Evolutionary conservation across 2,888 invertebrate species (phyloP).

Genomic region (Ochlodes sylvanus): DNA sequence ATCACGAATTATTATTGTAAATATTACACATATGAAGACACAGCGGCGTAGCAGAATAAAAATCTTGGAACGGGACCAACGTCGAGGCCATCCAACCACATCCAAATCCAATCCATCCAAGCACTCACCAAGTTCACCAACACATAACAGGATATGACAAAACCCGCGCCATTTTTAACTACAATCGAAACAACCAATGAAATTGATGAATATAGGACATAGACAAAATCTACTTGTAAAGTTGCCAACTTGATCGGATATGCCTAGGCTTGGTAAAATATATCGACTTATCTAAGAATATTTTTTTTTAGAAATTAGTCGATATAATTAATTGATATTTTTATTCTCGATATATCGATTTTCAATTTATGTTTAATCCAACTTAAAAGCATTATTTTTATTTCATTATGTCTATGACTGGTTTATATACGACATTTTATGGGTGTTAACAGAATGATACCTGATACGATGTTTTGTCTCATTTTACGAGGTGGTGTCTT

Average conservation of each 20-base stretch:
- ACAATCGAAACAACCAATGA: slow-evolving; percentile 60
- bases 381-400: too few species aligned
- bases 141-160: slow-evolving; percentile 83
- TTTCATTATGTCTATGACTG: too few species aligned
- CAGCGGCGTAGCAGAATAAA: slow-evolving; percentile 66
- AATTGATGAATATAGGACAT: slow-evolving; percentile 51
- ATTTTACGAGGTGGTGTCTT: too few species aligned
- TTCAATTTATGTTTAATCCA: too few species aligned
- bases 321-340: too few species aligned
- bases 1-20: slow-evolving; percentile 79
- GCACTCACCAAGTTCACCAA: slow-evolving; percentile 67
- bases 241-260: slow-evolving; percentile 55
- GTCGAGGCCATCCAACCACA: slow-evolving; percentile 62
- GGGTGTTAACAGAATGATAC: too few species aligned
- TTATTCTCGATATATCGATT: too few species aligned
- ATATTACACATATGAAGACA: slow-evolving; percentile 69
- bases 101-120: slow-evolving; percentile 53
- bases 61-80: slow-evolving; percentile 75
- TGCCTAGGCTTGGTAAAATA: slow-evolving; percentile 23
- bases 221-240: slow-evolving; percentile 50
- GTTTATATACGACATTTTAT: too few species aligned
- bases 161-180: slow-evolving; percentile 76
- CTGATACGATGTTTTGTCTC: too few species aligned
- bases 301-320: too few species aligned
- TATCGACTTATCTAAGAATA: too few species aligned